phyloP scores from a whole-genome alignment of 2,797 vertebrate species.

The Taenioides sp. region DNA sequence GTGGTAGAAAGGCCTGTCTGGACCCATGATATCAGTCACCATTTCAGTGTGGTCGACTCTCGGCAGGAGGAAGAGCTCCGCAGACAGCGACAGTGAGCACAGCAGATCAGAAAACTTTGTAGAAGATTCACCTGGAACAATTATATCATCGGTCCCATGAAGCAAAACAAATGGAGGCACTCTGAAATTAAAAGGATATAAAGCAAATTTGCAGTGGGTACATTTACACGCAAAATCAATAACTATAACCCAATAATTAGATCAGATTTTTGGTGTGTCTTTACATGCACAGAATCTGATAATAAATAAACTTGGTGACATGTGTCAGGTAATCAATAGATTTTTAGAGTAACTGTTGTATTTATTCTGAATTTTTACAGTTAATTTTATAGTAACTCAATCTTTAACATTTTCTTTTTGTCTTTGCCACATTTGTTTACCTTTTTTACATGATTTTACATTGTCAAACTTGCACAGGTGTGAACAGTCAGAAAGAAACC shows the following conservation, averaged over 20 bases:
- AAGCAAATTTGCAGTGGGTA: neutral
- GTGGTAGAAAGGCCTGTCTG: conserved; percentile 70
- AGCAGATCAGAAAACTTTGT: conserved; percentile 70
- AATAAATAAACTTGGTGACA: too few species aligned
- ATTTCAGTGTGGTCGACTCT: conserved; percentile 73
- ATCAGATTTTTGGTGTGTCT: too few species aligned
- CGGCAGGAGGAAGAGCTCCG: conserved; percentile 74
- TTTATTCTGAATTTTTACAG: too few species aligned
- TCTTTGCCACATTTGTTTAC: too few species aligned
- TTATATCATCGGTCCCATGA: conserved; percentile 73
- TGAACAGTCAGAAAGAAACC: too few species aligned
- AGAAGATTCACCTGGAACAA: conserved; percentile 75
- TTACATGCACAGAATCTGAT: too few species aligned
- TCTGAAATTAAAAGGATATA: conserved; percentile 42
- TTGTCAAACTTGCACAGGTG: too few species aligned
- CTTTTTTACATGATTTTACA: too few species aligned
- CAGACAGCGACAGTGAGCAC: conserved; percentile 57
- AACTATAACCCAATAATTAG: neutral
- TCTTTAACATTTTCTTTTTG: too few species aligned
- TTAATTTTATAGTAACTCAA: too few species aligned
- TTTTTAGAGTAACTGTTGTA: too few species aligned
- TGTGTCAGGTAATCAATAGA: too few species aligned
- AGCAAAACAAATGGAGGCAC: conserved; percentile 73
- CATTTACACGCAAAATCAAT: neutral
- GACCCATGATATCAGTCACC: conserved; percentile 75